Base-by-base conservation (phyloP, 2,797 vertebrate species). In the Toxotes lorentzi region DNA sequence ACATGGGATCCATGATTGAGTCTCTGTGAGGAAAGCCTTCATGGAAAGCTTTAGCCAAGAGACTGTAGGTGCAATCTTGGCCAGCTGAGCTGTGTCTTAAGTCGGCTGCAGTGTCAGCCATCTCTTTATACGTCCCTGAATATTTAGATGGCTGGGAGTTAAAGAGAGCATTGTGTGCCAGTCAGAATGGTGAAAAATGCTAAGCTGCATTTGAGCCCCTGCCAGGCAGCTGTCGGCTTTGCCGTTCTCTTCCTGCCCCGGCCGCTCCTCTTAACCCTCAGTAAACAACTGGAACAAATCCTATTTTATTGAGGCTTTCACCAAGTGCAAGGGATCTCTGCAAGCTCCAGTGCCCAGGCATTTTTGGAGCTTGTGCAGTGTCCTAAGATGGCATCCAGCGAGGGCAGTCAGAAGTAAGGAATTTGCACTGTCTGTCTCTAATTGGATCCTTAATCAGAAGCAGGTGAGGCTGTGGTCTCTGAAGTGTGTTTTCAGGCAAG, bases 281-380 rank as follows among this genome's bases (percentile, higher is more conserved):
- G 92, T 95, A 95, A 94, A 95, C 94, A 94, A 93, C 93, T 94
- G 94, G 94, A 95, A 95, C 95, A 94, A 95, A 95, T 95, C 94
- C 92, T 94, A 90, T 95, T 95, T 95, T 94, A 94, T 93, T 93
- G 89, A 93, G 87, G 92, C 89, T 94, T 92, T 94, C 94, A 93
- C 90, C 90, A 92, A 93, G 91, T 91, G 92, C 90, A 84, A 88
- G 85, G 86, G 90, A 92, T 92, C 91, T 91, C 81, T 84, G 88
- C 87, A 89, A 90, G 92, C 92, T 88, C 86, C 82, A 85, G 82
- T 90, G 86, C 87, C 86, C 76, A 86, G 87, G 88, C 86, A 85
- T 91, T 91, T 88, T 91, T 83, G 81, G 81, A 88, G 86, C 80
- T 75, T 84, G 84, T 86, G 85, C 80, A 69, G 81, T 89, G 84